Conservation (phyloP, 2,113 vertebrate genomes). For the Hemibagrus wyckioides region DNA sequence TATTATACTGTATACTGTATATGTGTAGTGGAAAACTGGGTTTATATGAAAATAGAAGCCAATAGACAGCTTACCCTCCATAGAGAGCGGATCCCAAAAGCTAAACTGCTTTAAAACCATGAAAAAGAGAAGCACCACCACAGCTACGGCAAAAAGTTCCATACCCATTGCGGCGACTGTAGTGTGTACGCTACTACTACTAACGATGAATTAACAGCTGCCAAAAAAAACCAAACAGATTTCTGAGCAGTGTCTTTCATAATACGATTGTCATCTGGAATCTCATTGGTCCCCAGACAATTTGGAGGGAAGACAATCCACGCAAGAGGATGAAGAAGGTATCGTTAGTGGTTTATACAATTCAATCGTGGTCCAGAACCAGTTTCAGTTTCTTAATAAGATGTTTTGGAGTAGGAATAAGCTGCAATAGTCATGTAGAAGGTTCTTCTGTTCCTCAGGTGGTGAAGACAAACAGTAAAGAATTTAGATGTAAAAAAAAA, state of each 20-base stretch:
- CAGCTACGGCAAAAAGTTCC: constrained; percentile 86
- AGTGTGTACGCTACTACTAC: constrained; percentile 14
- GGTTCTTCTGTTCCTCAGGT: neutral
- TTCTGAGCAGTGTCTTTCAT: neutral
- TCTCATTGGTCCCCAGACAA: constrained; percentile 8
- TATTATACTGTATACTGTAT: neutral
- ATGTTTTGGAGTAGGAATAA: neutral
- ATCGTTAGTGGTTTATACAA: neutral
- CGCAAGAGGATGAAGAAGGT: neutral
- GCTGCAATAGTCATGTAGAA: too few relatives aligned
- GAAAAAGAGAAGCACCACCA: constrained; percentile 85
- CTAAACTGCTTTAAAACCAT: constrained; percentile 93
- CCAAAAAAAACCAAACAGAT: neutral
- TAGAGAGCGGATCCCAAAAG: constrained; percentile 84
- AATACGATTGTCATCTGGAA: neutral
- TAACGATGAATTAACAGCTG: neutral
- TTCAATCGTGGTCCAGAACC: neutral
- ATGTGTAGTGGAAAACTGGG: neutral
- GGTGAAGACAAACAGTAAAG: too few relatives aligned
- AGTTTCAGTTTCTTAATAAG: neutral
- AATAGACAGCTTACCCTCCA: constrained; percentile 81
- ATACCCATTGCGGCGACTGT: constrained; percentile 79
- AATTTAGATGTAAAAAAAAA: neutral
- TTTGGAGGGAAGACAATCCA: neutral
- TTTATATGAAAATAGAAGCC: neutral